Evolutionary conservation across 2,113 vertebrate genomes (phyloP).

Genomic region (Delphinapterus leucas): DNA sequence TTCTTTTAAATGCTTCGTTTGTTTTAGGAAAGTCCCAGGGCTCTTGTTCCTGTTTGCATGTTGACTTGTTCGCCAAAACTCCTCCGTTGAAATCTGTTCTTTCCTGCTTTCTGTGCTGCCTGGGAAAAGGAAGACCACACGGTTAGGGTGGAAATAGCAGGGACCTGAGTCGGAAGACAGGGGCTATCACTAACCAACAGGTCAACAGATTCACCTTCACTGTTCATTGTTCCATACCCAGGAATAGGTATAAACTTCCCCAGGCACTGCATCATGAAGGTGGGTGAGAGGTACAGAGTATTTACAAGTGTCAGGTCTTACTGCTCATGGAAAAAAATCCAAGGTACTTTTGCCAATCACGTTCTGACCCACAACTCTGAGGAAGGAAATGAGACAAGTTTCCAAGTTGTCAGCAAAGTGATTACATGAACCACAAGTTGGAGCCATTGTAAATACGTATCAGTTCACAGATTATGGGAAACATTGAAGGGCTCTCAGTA

Average conservation of each 20-base stretch:
- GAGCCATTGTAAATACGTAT: not conserved
- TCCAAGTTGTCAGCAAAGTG: not conserved
- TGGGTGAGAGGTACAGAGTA: not conserved
- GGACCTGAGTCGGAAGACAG: not conserved
- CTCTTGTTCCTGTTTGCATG: not conserved
- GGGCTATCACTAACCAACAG: not conserved
- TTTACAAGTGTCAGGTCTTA: not conserved
- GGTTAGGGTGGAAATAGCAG: not conserved
- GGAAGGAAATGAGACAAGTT: not conserved
- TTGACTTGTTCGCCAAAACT: not conserved
- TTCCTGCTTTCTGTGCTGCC: not conserved
- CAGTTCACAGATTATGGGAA: not conserved
- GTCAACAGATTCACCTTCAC: not conserved
- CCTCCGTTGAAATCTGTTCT: not conserved
- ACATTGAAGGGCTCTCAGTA: not conserved
- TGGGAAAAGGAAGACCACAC: not conserved
- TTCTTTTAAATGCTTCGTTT: constrained; percentile 57
- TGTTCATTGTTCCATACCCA: not conserved
- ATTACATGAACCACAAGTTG: not conserved
- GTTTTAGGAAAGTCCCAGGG: constrained; percentile 53
- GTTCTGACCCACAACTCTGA: not conserved
- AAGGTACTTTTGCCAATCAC: too few relatives aligned
- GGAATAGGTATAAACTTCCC: not conserved
- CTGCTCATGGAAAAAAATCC: not conserved
- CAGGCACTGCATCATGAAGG: rapidly evolving